Evolutionary conservation across 2,113 vertebrate species (phyloP), one percentile per base, ranked within the genome.

Genomic region (Eublepharis macularius): DNA sequence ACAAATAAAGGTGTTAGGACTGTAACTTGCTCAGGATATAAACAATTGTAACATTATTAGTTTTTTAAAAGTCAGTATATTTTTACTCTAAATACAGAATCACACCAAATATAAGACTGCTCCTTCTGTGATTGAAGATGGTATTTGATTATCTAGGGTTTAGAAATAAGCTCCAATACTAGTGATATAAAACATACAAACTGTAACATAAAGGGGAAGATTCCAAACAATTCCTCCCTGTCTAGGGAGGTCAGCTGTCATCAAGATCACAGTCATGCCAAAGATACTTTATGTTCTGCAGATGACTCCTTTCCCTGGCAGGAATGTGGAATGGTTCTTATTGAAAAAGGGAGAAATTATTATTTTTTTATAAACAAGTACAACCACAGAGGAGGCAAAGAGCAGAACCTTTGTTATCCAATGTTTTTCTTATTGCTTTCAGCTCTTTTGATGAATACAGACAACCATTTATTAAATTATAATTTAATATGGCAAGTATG

Each of bases 271-370:
- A 0, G 85, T 86, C 0, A 0, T 93, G 91, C 78, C 90, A 91
- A 91, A 80, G 80, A 90, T 90, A 75, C 54, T 94, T 91, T 89
- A 85, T 5, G 2, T 24, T 90, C 86, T 89, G 85, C 93, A 93
- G 92, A 93, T 93, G 91, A 90, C 89, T 93, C 78, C 78, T 76
- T 90, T 94, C 91, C 0, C 0, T 89, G 92, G 81, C 87, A 90
- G 88, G 87, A 63, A 80, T 86, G 93, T 92, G 73, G 73, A 70
- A 80, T 82, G 80, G 89, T 91, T 93, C 91, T 69, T 85, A 32
- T 76, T 86, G 79, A 88, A 90, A 51, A 4, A 39, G 14, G 68
- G 39, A 26, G 21, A 81, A 91, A 90, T 86, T 51, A 39, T 80
- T 93, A 83, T 70, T 34, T 75, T 90, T 86, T 91, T 0, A 79